A percentile compares a stretch with the other conserved stretches of the same genome.
phyloP scores from a whole-genome alignment of 2,888 invertebrate species.

The Ormyrus pomaceus region DNA sequence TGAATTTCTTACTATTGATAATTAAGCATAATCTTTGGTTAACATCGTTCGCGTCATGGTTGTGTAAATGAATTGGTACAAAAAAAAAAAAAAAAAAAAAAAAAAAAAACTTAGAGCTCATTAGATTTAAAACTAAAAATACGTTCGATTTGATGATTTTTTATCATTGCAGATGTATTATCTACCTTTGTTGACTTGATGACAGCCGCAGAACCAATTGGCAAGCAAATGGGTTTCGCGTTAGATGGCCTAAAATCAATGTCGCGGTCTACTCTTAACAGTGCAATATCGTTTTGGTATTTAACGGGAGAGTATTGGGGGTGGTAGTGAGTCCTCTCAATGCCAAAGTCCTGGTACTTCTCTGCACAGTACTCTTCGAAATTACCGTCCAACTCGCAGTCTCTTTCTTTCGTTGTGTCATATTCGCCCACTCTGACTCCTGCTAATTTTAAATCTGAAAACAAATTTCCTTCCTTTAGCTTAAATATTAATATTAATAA shows the following conservation, averaged over 20 bases:
- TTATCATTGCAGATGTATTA: too few species aligned
- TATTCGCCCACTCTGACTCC: conserved; percentile 83
- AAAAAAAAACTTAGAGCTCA: too few species aligned
- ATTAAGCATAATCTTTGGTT: too few species aligned
- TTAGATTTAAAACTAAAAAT: too few species aligned
- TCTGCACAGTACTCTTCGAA: conserved; percentile 73
- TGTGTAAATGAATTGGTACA: too few species aligned
- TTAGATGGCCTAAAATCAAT: conserved; percentile 76
- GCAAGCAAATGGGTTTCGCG: conserved; percentile 78
- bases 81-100: too few species aligned
- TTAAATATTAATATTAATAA: not conserved
- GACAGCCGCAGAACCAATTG: conserved; percentile 67
- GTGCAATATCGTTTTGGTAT: conserved; percentile 80
- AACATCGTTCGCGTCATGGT: too few species aligned
- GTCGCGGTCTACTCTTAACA: conserved; percentile 77
- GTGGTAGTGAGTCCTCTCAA: conserved; percentile 77
- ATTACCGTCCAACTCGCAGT: conserved; percentile 77
- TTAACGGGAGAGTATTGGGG: conserved; percentile 75
- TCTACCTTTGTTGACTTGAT: conserved; percentile 63
- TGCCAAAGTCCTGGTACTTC: conserved; percentile 77
- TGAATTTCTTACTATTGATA: too few species aligned
- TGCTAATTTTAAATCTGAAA: conserved; percentile 61
- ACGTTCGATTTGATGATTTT: too few species aligned
- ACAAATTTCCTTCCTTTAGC: too few species aligned
- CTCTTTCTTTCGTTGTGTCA: conserved; percentile 74